Evolutionary conservation across 2,888 invertebrate genomes (phyloP).

Genomic region (Hydroisotoma schaefferi): DNA sequence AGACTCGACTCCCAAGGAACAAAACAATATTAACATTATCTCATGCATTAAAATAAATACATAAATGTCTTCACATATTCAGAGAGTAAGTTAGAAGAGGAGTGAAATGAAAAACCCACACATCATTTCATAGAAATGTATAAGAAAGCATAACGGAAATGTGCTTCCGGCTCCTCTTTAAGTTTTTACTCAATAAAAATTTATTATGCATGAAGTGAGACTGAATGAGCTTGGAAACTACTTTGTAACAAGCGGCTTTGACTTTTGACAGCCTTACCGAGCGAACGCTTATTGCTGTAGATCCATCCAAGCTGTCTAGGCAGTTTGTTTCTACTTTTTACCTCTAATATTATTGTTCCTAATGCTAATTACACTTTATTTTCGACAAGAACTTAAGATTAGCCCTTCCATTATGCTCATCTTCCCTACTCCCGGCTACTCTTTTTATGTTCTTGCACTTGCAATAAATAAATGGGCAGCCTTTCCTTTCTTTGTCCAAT

Average conservation of each 20-base stretch:
- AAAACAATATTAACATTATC: not conserved
- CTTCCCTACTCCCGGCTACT: too few species aligned
- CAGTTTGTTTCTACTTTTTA: too few species aligned
- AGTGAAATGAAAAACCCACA: constrained; percentile 17
- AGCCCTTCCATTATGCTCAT: too few species aligned
- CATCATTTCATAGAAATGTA: constrained; percentile 15
- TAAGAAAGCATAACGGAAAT: constrained; percentile 33
- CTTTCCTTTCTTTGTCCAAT: too few species aligned
- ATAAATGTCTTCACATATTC: constrained; percentile 8
- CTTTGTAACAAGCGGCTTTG: not conserved
- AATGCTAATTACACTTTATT: too few species aligned
- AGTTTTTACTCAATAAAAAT: constrained; percentile 39
- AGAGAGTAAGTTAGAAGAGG: constrained; percentile 1
- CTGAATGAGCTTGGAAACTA: constrained; percentile 1
- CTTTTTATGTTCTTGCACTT: too few species aligned
- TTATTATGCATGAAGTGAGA: constrained; percentile 42
- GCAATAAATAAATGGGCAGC: too few species aligned
- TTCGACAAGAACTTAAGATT: too few species aligned
- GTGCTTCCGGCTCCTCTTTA: constrained; percentile 41
- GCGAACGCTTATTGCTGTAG: too few species aligned
- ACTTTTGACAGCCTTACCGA: too few species aligned
- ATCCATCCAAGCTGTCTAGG: too few species aligned
- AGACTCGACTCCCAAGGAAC: not conserved
- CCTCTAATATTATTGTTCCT: too few species aligned
- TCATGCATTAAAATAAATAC: constrained; percentile 9